Percentiles rank a stretch among this genome's conserved stretches.
Evolutionary conservation across 2,113 vertebrate species (phyloP).

Genomic region (Alligator sinensis): DNA sequence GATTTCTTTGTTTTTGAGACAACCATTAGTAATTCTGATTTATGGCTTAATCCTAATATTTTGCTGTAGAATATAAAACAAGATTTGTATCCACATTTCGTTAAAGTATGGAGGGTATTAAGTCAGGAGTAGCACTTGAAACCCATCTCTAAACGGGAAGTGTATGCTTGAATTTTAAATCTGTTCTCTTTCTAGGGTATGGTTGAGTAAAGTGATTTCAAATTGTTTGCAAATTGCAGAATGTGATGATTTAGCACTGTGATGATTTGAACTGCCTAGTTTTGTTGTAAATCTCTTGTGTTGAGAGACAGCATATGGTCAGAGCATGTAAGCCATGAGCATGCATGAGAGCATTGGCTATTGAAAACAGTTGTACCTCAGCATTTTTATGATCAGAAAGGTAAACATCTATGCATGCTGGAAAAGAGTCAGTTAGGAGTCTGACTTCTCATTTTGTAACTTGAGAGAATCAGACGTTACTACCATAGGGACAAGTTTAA

Average conservation of each 20-base stretch:
- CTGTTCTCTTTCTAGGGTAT: not conserved
- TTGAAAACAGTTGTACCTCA: not conserved
- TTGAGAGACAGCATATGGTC: constrained; percentile 41
- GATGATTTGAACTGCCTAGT: constrained; percentile 18
- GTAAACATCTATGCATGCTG: not conserved
- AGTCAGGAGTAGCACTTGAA: not conserved
- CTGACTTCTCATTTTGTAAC: accelerated
- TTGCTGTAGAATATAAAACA: not conserved
- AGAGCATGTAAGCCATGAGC: not conserved
- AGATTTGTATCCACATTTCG: not conserved
- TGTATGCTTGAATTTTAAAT: not conserved
- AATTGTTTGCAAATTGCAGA: constrained; percentile 31
- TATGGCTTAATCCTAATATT: not conserved
- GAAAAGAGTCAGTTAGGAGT: accelerated
- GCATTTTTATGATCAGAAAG: not conserved
- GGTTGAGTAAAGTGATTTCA: not conserved
- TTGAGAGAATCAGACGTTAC: not conserved
- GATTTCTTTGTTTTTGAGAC: not conserved
- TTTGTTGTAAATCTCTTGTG: constrained; percentile 47
- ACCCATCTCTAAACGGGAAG: not conserved
- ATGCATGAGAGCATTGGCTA: not conserved
- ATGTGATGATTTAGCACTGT: not conserved
- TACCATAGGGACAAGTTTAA: not conserved
- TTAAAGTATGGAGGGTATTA: not conserved
- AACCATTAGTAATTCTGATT: accelerated